These are phyloP conservation scores for Latheticus oryzae DNA, from an alignment of 2,888 invertebrate genomes.

Conservation along the genomic window DNA sequence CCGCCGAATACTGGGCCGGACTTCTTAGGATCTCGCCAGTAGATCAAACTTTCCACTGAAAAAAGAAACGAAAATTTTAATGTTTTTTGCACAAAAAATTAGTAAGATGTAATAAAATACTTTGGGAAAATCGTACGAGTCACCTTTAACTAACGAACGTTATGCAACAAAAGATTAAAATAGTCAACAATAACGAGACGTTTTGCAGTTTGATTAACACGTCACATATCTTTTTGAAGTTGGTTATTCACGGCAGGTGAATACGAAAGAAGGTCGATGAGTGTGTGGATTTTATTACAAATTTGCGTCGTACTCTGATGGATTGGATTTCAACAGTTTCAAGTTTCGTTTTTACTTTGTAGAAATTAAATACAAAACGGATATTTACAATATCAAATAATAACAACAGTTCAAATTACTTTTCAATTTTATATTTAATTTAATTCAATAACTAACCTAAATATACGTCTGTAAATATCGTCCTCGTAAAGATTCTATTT, in stretches of 20 bases:
- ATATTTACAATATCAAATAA: neutral
- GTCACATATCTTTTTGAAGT: slow-evolving; percentile 13
- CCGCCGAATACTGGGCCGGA: slow-evolving; percentile 94
- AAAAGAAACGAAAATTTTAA: slow-evolving; percentile 56
- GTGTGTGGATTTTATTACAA: neutral
- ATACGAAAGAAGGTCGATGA: slow-evolving; percentile 16
- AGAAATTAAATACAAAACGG: neutral
- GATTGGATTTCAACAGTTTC: neutral
- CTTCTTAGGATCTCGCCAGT: slow-evolving; percentile 97
- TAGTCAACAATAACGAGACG: slow-evolving; percentile 24
- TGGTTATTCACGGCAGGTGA: slow-evolving; percentile 28
- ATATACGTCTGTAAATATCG: too few species aligned
- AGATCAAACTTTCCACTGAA: slow-evolving; percentile 94
- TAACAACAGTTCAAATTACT: neutral
- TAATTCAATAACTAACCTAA: too few species aligned
- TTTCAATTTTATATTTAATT: too few species aligned
- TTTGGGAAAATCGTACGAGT: neutral
- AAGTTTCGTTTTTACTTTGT: too few species aligned
- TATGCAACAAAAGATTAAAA: slow-evolving; percentile 33
- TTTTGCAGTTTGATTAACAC: slow-evolving; percentile 16
- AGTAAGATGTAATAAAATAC: too few species aligned
- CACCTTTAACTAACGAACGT: too few species aligned
- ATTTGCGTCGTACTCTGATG: too few species aligned
- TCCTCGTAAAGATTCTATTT: slow-evolving; percentile 26
- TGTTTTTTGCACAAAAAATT: too few species aligned